phyloP scores from a whole-genome alignment of 92 coral and sea anemone species.

The Actinernus sp. region DNA sequence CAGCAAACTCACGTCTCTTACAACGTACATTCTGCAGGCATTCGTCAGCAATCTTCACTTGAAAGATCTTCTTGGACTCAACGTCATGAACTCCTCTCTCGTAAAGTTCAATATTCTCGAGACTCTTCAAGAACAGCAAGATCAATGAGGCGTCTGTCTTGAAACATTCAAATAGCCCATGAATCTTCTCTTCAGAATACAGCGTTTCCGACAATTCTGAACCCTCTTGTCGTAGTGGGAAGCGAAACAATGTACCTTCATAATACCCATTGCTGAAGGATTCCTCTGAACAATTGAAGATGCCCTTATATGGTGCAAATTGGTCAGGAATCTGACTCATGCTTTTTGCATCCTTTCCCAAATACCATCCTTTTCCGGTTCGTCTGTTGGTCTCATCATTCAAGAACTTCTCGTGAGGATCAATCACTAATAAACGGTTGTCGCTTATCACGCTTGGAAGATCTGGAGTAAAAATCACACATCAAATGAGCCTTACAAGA shows the following conservation, averaged over 20 bases:
- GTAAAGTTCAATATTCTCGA: constrained; percentile 65
- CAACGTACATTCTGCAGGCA: constrained; percentile 40
- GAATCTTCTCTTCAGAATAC: constrained; percentile 70
- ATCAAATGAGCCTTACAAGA: no score
- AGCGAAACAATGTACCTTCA: constrained; percentile 81
- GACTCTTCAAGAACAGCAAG: constrained; percentile 69
- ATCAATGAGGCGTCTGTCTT: constrained; percentile 68
- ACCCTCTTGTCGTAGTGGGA: constrained; percentile 66
- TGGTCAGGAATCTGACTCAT: constrained; percentile 63
- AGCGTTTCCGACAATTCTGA: constrained; percentile 70
- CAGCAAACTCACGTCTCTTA: constrained; percentile 56
- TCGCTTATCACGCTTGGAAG: constrained; percentile 88
- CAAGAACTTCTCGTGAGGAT: constrained; percentile 92
- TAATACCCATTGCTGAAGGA: constrained; percentile 39
- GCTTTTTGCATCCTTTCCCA: neutral
- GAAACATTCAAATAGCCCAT: constrained; percentile 60
- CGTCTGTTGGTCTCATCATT: constrained; percentile 35
- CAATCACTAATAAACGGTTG: constrained; percentile 71
- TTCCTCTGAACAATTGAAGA: constrained; percentile 50
- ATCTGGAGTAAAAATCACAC: constrained; percentile 47
- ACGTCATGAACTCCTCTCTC: constrained; percentile 27
- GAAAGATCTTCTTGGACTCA: constrained; percentile 46
- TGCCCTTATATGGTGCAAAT: constrained; percentile 74
- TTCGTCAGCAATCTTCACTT: constrained; percentile 71
- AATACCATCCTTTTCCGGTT: constrained; percentile 69